Percentiles rank a stretch among this genome's conserved stretches.
Evolutionary conservation across 2,797 vertebrate genomes (phyloP).

Genomic region (Cossypha caffra): DNA sequence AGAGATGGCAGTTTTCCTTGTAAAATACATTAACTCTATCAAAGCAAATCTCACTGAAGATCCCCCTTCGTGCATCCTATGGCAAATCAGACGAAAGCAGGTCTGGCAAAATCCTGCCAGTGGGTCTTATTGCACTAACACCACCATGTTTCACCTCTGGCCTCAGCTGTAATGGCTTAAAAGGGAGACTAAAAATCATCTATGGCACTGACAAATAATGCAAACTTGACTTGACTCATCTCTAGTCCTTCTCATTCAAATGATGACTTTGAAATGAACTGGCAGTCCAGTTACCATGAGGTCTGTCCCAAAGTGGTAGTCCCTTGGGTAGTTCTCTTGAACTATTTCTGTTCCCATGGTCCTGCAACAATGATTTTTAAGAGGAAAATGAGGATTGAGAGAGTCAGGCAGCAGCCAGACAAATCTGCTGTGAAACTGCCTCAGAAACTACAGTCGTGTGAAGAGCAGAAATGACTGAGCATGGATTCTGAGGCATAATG

Average conservation of each 20-base stretch:
- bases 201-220: background rate
- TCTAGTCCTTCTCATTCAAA: background rate
- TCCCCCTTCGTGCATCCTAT: background rate
- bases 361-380: background rate
- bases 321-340: background rate
- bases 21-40: conserved; percentile 52
- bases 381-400: background rate
- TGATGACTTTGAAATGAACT: background rate
- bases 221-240: background rate
- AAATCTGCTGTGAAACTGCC: background rate
- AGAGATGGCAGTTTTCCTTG: conserved; percentile 47
- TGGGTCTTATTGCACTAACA: background rate
- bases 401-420: background rate
- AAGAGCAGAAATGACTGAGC: background rate
- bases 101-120: background rate
- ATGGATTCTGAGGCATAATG: background rate
- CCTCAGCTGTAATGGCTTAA: background rate
- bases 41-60: background rate
- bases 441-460: background rate
- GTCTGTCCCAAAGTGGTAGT: background rate
- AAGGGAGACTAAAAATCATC: background rate
- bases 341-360: background rate
- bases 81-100: background rate
- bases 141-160: background rate
- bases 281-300: background rate